Conservation (phyloP, 2,113 vertebrate species). For the Progne subis region DNA sequence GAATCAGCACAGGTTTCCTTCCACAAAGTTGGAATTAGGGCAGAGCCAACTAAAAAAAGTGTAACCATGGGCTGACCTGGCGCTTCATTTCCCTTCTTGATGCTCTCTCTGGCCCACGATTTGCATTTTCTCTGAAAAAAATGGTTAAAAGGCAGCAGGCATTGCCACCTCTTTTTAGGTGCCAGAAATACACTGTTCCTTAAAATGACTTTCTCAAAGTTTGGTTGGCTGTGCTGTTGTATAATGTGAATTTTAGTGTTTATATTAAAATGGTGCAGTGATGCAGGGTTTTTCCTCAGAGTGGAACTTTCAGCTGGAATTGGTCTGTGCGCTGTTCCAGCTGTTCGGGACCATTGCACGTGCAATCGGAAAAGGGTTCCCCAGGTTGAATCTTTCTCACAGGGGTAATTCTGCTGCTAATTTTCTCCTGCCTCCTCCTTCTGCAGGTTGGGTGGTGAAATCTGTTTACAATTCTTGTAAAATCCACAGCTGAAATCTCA, state of each 20-base stretch:
- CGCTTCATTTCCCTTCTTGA: conserved; percentile 55
- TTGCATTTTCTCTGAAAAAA: conserved; percentile 20
- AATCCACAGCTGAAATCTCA: neutral
- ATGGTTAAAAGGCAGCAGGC: conserved; percentile 30
- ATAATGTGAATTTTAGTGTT: neutral
- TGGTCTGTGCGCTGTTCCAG: neutral
- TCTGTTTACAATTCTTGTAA: neutral
- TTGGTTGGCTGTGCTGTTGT: conserved; percentile 21
- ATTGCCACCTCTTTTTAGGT: conserved; percentile 23
- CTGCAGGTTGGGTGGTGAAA: neutral
- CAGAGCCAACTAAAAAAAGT: neutral
- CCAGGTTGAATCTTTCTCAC: neutral
- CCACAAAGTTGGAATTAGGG: neutral
- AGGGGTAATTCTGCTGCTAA: neutral
- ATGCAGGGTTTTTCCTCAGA: neutral
- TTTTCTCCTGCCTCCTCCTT: neutral
- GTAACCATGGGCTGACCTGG: neutral
- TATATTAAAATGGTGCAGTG: neutral
- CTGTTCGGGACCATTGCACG: neutral
- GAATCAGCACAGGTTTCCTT: conserved; percentile 15
- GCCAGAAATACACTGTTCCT: conserved; percentile 6
- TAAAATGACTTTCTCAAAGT: conserved; percentile 2
- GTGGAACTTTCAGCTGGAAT: neutral
- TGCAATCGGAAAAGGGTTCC: neutral
- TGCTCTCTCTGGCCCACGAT: conserved; percentile 16